Evolutionary conservation across 2,797 vertebrate genomes (phyloP), one percentile per base, ranked within the genome.

Genomic region (Graptemys geographica): DNA sequence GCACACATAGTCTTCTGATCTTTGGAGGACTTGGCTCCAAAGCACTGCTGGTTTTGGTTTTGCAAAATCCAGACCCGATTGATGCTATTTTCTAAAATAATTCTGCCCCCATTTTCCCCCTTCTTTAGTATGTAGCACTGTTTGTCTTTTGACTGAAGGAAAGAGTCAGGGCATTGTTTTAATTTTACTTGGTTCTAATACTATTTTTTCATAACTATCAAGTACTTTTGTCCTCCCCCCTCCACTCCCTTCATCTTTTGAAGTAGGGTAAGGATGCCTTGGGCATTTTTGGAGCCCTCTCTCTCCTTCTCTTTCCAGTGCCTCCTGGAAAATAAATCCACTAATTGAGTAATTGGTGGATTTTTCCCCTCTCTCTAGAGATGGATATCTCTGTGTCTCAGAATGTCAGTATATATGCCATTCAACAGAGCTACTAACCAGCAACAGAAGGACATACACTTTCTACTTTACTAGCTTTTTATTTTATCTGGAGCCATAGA

Each of bases 401-500:
- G 88, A 8, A 8, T 96, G 94, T 96, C 92, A 80, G 89, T n/a
- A 41, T 72, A 6, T 85, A 96, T 92, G 93, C 72, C 79, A 80
- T 81, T 96, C 92, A 56, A 41, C 84, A 88, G 72, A 94, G 76
- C n/a, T 92, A 94, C 55, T 51, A 89, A 94, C 84, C 10, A 93
- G 53, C 80, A 87, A 89, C 51, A 90, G 56, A 92, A 85, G 44
- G 91, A 90, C 88, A 72, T 86, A 65, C 86, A 89, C 8, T 44
- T 95, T 90, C 76, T 93, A 85, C 85, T 97, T 96, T 95, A 94
- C 90, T 94, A 90, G 81, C 78, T 81, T 55, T 53, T 96, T 93
- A 92, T 96, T 90, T 92, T 90, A 81, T 91, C 91, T 93, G 84
- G 90, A 95, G 74, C 83, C 83, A 44, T 83, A 57, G 83, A 79